These are phyloP conservation scores for Protodeltote pygarga DNA, from an alignment of 2,888 invertebrate species.

Conservation along the genomic window DNA sequence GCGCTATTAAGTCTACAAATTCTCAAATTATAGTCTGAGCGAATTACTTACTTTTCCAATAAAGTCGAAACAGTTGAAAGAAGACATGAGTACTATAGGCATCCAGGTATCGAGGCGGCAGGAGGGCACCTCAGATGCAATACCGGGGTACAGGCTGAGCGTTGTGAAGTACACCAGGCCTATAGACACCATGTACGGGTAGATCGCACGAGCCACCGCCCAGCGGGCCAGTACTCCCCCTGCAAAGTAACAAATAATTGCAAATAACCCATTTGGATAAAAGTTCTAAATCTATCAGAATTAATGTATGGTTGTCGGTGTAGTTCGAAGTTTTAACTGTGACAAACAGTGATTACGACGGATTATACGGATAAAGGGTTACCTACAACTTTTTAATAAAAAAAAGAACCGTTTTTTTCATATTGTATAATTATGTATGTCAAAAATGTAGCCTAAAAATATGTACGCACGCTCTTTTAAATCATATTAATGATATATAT, in stretches of 20 bases:
- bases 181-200: conserved; percentile 96
- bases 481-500: too few relatives aligned
- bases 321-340: too few relatives aligned
- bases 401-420: too few relatives aligned
- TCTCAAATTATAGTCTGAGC: too few relatives aligned
- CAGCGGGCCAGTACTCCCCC: conserved; percentile 91
- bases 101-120: conserved; percentile 95
- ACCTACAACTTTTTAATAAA: too few relatives aligned
- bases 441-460: too few relatives aligned
- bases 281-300: not conserved
- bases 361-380: too few relatives aligned
- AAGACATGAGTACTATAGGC: conserved; percentile 96
- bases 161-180: conserved; percentile 96
- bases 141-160: conserved; percentile 95
- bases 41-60: conserved; percentile 90
- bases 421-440: too few relatives aligned
- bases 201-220: conserved; percentile 94
- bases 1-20: too few relatives aligned
- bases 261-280: not conserved
- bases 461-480: too few relatives aligned
- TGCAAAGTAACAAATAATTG: conserved; percentile 69
- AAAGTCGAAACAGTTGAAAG: conserved; percentile 95
- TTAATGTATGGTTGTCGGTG: too few relatives aligned
- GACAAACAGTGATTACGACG: too few relatives aligned
- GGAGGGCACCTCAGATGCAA: conserved; percentile 95